phyloP scores from a whole-genome alignment of 2,888 invertebrate species.

The Parapristionchus giblindavisi region DNA sequence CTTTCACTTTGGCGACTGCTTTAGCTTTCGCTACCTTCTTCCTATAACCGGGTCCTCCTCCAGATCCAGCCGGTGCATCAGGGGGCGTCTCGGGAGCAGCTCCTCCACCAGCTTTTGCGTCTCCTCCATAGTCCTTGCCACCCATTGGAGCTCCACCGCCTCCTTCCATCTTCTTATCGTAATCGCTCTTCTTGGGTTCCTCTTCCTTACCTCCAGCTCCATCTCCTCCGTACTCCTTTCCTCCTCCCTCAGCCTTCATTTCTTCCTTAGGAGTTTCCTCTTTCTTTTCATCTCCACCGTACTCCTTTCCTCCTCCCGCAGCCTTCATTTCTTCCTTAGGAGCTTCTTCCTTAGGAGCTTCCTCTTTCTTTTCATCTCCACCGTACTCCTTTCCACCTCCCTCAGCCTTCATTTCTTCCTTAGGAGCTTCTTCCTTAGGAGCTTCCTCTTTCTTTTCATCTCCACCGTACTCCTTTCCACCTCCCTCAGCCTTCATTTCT shows the following conservation, averaged over 20 bases:
- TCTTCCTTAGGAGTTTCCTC: no score
- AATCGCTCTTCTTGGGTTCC: slow-evolving; percentile 18
- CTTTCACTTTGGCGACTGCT: slow-evolving; percentile 16
- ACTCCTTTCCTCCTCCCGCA: slow-evolving; percentile 29
- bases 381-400: background rate
- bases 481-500: no score
- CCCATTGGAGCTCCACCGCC: no score
- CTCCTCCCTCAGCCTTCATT: background rate
- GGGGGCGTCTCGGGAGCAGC: no score
- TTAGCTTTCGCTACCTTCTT: slow-evolving; percentile 16
- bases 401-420: background rate
- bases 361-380: background rate
- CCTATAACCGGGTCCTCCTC: no score
- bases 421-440: background rate
- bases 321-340: background rate
- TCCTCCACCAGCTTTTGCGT: no score
- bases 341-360: background rate
- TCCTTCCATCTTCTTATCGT: background rate
- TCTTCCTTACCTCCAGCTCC: background rate
- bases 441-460: background rate
- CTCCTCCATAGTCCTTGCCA: no score
- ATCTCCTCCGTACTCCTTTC: background rate
- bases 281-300: slow-evolving; percentile 23
- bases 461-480: no score
- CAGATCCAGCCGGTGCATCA: no score